These are phyloP conservation scores for Theretra japonica DNA, from an alignment of 2,888 invertebrate genomes.

Conservation along the genomic window DNA sequence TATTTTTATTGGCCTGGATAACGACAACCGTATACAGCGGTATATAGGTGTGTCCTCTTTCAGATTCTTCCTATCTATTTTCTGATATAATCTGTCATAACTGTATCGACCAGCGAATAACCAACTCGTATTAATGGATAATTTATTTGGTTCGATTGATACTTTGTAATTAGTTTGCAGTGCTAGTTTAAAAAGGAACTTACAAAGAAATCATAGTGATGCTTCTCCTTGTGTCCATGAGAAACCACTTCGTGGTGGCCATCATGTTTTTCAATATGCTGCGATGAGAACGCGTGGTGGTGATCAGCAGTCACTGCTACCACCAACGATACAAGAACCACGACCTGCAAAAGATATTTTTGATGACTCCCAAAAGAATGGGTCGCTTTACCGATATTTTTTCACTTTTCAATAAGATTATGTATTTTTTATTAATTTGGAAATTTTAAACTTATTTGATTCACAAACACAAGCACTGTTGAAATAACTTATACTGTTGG, in stretches of 20 bases:
- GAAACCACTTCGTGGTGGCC: conserved; percentile 34
- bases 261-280: conserved; percentile 33
- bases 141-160: background rate
- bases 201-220: conserved; percentile 30
- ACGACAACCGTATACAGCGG: too few species aligned
- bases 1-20: too few species aligned
- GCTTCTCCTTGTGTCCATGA: conserved; percentile 30
- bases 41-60: too few species aligned
- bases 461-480: background rate
- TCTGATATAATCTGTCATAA: too few species aligned
- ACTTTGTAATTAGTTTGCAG: background rate
- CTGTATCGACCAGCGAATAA: too few species aligned
- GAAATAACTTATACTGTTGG: background rate
- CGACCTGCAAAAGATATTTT: conserved; percentile 3
- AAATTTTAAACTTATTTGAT: background rate
- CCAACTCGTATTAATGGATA: background rate
- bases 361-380: background rate
- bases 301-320: conserved; percentile 4
- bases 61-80: too few species aligned
- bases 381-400: background rate
- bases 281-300: conserved; percentile 29
- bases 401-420: too few species aligned
- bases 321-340: conserved; percentile 9
- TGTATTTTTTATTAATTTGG: too few species aligned
- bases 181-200: background rate